Evolutionary conservation across 2,888 invertebrate species (phyloP), one percentile per base, ranked within the genome.

Genomic region (Calameuta idolon): DNA sequence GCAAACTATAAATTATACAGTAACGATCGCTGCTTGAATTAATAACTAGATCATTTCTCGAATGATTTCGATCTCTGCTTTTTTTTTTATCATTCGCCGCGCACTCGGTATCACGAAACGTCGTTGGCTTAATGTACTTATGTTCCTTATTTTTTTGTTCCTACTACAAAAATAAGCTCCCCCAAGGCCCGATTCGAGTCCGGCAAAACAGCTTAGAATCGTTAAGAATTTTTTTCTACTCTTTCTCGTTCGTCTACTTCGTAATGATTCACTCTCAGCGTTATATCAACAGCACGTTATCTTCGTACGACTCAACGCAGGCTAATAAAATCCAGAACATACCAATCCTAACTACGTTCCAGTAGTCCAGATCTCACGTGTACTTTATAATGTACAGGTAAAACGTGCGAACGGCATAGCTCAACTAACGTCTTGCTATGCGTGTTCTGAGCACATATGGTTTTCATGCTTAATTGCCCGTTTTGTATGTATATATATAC

Each of bases 391-490:
- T 23, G 55, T 55, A 55, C 23, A 55, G 55, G 23, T 55, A 55
- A 55, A 55, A 55, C 55, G 55, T 55, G 55, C 55, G 55, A 55
- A 55, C 55, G 55, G 55, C 55, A 23, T 55, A 2, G 55, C 23
- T 55, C 83, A 81, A 80, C 81, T 78, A 68, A 76, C 73, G 79
- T 80, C 79, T 82, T 82, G 80, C 82, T 82, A 83, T 83, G 75
- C 81, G 77, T 79, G 79, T 79, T 77, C 75, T 76, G 77, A 77
- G 75, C 78, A 79, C 80, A 79, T 80, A 83, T 79, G 79, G 78
- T 80, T 80, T 77, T 80, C 79, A 81, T 79, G 55, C 23, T 55
- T 55, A 55, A 55, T 55, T 55, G 55, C 55, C 55, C 55, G 55
- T 55, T 55, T 55, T 23, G 55, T 55, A 23, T 55, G 40, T 40